Evolutionary conservation across 2,113 vertebrate genomes (phyloP).

Genomic region (Nannospalax galili): DNA sequence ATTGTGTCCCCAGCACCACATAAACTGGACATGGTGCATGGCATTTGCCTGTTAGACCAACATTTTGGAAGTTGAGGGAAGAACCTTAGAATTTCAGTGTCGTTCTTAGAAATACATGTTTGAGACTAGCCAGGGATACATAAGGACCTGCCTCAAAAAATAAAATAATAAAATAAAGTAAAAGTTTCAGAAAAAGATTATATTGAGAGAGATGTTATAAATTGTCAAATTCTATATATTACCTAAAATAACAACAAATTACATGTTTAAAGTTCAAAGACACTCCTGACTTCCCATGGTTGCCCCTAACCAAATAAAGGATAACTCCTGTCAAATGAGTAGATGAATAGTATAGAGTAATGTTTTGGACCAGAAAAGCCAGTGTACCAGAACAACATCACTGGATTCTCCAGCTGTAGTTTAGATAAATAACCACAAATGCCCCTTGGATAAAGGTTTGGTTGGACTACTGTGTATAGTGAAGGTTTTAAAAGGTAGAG

Average conservation of each 20-base stretch:
- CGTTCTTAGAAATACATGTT: not conserved
- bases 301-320: not conserved
- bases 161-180: not conserved
- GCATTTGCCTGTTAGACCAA: not conserved
- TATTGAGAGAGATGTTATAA: not conserved
- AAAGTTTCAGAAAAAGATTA: not conserved
- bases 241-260: not conserved
- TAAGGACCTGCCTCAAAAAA: not conserved
- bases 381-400: not conserved
- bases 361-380: not conserved
- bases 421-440: not conserved
- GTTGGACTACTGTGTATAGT: not conserved
- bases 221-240: not conserved
- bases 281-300: not conserved
- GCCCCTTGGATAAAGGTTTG: not conserved
- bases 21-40: not conserved
- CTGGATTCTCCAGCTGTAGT: not conserved
- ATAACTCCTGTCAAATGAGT: not conserved
- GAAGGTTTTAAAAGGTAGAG: not conserved
- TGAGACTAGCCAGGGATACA: not conserved
- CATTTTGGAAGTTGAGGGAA: not conserved
- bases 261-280: slow-evolving; percentile 6
- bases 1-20: not conserved
- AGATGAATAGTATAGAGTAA: not conserved
- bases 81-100: not conserved